Evolutionary conservation across 2,113 vertebrate species (phyloP).

Genomic region (Hemichromis elongatus): DNA sequence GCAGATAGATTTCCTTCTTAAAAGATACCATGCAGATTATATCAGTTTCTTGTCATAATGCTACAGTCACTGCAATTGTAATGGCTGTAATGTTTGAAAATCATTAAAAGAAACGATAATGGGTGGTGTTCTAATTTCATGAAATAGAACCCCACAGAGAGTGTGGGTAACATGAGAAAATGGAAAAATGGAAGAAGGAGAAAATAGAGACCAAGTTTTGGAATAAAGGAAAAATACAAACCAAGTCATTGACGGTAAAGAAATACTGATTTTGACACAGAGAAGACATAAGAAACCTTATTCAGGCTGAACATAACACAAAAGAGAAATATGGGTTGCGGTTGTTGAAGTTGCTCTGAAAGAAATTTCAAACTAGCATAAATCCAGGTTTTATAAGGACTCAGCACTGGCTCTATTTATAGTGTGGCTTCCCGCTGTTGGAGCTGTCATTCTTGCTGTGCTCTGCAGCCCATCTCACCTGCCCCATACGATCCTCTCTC

Average conservation of each 20-base stretch:
- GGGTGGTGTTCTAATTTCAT: background rate
- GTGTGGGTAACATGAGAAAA: background rate
- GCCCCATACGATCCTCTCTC: slow-evolving; percentile 5
- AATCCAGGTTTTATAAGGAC: slow-evolving; percentile 48
- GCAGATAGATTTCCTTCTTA: background rate
- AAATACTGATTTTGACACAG: background rate
- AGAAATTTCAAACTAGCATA: slow-evolving; percentile 4
- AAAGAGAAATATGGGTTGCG: background rate
- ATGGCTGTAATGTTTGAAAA: background rate
- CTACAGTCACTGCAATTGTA: background rate
- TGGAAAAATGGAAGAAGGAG: background rate
- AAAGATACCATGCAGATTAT: background rate
- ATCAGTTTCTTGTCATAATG: background rate
- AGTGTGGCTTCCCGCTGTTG: slow-evolving; percentile 20
- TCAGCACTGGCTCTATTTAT: slow-evolving; percentile 54
- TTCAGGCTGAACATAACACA: background rate
- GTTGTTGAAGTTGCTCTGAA: background rate
- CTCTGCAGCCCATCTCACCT: slow-evolving; percentile 28
- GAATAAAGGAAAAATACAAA: background rate
- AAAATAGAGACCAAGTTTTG: background rate
- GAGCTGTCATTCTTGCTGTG: slow-evolving; percentile 31
- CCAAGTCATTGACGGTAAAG: rapidly evolving
- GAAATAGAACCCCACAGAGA: background rate
- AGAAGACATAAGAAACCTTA: background rate
- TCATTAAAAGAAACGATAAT: background rate